A percentile compares a stretch with the other conserved stretches of the same genome.
Conservation (phyloP, 2,888 invertebrate species). For the Timema cristinae region DNA sequence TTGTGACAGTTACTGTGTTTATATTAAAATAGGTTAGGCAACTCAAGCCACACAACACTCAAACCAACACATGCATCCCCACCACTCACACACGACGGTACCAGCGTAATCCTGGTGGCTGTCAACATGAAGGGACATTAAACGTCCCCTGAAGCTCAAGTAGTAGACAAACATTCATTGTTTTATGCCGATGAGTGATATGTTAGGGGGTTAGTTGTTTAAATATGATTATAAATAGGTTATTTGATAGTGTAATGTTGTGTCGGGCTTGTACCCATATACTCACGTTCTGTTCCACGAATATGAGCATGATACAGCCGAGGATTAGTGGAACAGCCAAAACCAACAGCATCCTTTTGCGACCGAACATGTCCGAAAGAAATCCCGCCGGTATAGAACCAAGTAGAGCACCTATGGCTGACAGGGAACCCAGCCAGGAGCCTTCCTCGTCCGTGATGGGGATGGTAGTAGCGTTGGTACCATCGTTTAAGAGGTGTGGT, state of each 20-base stretch:
- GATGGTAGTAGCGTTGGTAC: constrained; percentile 15
- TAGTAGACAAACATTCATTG: too few relatives aligned
- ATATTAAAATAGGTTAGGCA: too few relatives aligned
- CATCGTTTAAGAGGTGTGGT: not conserved
- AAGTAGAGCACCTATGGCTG: constrained; percentile 64
- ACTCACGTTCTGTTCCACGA: constrained; percentile 38
- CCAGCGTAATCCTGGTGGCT: too few relatives aligned
- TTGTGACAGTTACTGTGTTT: too few relatives aligned
- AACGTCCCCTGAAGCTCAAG: too few relatives aligned
- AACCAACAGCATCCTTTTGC: constrained; percentile 37
- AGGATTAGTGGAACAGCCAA: constrained; percentile 63
- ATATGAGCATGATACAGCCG: constrained; percentile 65
- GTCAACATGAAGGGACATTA: too few relatives aligned
- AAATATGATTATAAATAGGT: too few relatives aligned
- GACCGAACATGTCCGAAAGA: constrained; percentile 33
- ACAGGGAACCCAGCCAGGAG: constrained; percentile 70
- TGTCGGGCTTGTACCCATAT: constrained; percentile 63
- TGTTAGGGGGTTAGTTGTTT: too few relatives aligned
- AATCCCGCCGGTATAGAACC: constrained; percentile 69
- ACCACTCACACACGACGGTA: too few relatives aligned
- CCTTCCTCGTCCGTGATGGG: constrained; percentile 52
- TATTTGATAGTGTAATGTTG: constrained; percentile 43
- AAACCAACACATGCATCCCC: too few relatives aligned
- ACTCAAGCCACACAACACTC: too few relatives aligned
- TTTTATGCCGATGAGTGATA: too few relatives aligned